Evolutionary conservation across 2,888 invertebrate genomes (phyloP), one percentile per base, ranked within the genome.

Genomic region (Camponotus fellah): DNA sequence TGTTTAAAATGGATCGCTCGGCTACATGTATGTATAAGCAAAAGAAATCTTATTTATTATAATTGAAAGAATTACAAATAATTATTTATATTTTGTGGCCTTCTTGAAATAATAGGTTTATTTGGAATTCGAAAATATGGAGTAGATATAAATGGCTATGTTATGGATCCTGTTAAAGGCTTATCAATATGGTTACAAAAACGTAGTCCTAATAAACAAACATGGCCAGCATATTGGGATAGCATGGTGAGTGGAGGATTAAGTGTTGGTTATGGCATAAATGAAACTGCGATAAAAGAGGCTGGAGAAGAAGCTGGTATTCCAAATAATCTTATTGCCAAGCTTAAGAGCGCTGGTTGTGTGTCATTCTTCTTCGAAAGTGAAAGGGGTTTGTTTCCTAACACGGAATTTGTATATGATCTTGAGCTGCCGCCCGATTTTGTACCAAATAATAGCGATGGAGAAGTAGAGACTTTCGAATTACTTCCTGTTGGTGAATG

Each of bases 151-250:
- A 99, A 98, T 94, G 99, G 99, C 17, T 99, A 98, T 95, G 97
- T 98, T 75, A 96, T 96, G 93, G 97, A 98, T 95, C 98, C 98
- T 53, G 96, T 97, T 74, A 97, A 97, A 95, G 98, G 98, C 6
- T 95, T 98, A 65, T 98, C 98, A 95, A 96, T 98, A 93, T 99
- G 99, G 99, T 96, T 99, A 92, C 99, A 99, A 94, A 97, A 98
- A 93, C 96, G 99, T 92, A 98, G 99, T 89, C 96, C 97, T 86
- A 98, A 97, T 75, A 99, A 99, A 95, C 98, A 98, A 95, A 99
- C 99, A 60, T 99, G 98, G 98, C 99, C 99, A 85, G 98, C 98
- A 95, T 98, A 98, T 95, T 98, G 98, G 97, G 99, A 99, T 95
- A 99, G 98, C 94, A 98, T 99, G 97, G 99, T 98, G 58, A 98